Evolutionary conservation across 1,140 invertebrate genomes (phyloP), one percentile per base, ranked within the genome.

Genomic region (Mesaphorura yosii): DNA sequence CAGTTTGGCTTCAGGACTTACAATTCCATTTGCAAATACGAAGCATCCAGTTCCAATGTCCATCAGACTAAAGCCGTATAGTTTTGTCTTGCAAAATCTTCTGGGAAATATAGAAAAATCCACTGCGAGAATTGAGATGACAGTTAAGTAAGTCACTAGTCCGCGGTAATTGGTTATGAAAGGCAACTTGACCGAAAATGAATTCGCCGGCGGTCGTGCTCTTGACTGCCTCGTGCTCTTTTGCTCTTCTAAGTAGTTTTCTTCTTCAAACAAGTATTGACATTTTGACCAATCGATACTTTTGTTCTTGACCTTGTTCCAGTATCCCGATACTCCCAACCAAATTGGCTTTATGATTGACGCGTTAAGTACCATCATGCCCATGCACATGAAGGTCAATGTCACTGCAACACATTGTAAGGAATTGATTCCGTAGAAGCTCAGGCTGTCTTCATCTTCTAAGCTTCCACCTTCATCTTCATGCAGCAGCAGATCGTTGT

Each of bases 11-110:
- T 78, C 75, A 1, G 73, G 78, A 15, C 80, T 77, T 0, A 89
- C 83, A 40, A 92, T 71, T 1, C 83, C 88, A 78, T 90, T 91
- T 7, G 82, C 73, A n/a, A 88, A 72, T 15, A 95, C 73, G 75
- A 88, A 97, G 28, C 86, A 67, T 0, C 89, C 92, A 14, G 96
- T 92, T 22, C 93, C 93, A 34, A 83, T 75, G 67, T 98, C 94
- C 94, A 98, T 98, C 17, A 93, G 67, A 65, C 88, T 83, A 61
- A 82, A 87, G 1, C 94, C 93, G 73, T 76, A 91, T 1, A 67
- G 76, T 66, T 87, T 82, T 10, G 87, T 90, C 72, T 98, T 97
- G 0, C 82, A 83, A 68, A 88, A 84, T 53, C 78, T 72, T 37
- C 82, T 69, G 1, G 92, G 90, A 71, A 91, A 96, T 28, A 84